Conservation (phyloP, 2,113 vertebrate genomes). For the human (Homo sapiens) region DNA sequence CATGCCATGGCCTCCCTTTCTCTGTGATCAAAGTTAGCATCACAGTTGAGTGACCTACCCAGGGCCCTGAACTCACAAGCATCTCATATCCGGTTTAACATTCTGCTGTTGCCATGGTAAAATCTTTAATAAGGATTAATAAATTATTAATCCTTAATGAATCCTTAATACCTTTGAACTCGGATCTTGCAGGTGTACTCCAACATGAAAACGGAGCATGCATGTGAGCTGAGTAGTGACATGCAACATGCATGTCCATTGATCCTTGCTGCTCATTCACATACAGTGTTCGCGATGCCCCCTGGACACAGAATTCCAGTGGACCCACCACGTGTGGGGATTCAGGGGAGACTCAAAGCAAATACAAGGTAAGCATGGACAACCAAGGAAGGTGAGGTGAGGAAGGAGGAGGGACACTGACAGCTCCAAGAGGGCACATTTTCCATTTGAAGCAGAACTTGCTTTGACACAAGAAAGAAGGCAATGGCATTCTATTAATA, state of each 20-base stretch:
- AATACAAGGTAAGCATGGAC: not conserved
- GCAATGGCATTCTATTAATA: not conserved
- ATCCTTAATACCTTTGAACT: not conserved
- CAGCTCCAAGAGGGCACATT: not conserved
- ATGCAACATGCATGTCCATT: rapidly evolving
- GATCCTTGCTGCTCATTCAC: not conserved
- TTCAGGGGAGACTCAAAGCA: not conserved
- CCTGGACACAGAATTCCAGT: not conserved
- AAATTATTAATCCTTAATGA: too few species aligned
- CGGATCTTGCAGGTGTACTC: not conserved
- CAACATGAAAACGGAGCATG: rapidly evolving
- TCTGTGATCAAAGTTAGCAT: not conserved
- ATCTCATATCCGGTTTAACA: not conserved
- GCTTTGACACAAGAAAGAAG: not conserved
- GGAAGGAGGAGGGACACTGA: rapidly evolving
- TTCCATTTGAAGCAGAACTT: not conserved
- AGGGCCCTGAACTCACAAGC: not conserved
- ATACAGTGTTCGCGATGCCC: rapidly evolving
- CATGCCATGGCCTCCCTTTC: rapidly evolving
- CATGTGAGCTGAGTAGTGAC: not conserved
- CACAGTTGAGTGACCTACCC: rapidly evolving
- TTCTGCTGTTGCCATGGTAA: not conserved
- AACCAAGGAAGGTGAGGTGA: too few species aligned
- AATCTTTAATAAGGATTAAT: not conserved
- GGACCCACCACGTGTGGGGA: rapidly evolving